Evolutionary conservation across 64 coral and sea anemone species (phyloP).

Genomic region (Pachyseris speciosa): DNA sequence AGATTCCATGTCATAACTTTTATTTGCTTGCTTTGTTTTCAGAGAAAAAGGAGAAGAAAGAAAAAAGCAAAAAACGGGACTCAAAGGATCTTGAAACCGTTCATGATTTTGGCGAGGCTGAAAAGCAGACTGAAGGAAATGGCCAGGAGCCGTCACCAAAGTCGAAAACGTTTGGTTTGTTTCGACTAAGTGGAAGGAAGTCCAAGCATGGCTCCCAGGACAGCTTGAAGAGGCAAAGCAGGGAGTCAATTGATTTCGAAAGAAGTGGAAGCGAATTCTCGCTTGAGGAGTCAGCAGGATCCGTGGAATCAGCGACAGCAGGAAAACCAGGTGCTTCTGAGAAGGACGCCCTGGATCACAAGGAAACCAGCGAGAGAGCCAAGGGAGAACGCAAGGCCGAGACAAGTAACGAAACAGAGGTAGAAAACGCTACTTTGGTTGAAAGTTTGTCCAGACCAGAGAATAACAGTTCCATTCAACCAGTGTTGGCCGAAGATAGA

Average conservation of each 20-base stretch:
- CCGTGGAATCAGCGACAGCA: neutral
- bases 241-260: constrained; percentile 8
- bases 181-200: neutral
- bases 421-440: neutral
- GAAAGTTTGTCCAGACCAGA: neutral
- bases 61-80: constrained; percentile 27
- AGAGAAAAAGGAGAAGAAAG: constrained; percentile 41
- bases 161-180: constrained; percentile 30
- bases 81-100: neutral
- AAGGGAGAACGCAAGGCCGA: neutral
- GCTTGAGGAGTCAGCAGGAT: neutral
- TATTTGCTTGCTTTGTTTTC: neutral
- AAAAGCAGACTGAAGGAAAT: neutral
- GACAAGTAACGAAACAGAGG: neutral
- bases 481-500: neutral
- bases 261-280: neutral
- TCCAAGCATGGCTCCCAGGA: constrained; percentile 6
- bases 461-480: neutral
- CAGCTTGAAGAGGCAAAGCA: constrained; percentile 17
- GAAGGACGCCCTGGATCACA: neutral
- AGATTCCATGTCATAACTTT: neutral
- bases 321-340: neutral
- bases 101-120: neutral
- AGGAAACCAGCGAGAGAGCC: neutral
- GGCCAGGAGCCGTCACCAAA: neutral